These are phyloP conservation scores for Tragelaphus oryx DNA, from an alignment of 2,797 vertebrate genomes.

Conservation along the genomic window DNA sequence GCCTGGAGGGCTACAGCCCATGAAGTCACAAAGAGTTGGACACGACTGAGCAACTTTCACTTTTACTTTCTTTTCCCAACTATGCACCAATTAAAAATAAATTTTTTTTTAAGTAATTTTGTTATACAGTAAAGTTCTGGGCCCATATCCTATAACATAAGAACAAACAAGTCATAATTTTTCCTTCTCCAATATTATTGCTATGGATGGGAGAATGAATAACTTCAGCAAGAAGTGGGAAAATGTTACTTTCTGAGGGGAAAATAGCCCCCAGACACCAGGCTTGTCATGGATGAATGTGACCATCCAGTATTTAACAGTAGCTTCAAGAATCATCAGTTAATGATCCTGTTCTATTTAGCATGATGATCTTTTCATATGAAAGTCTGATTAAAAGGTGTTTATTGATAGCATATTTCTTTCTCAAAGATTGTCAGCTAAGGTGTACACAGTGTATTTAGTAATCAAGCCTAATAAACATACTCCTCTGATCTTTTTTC, in stretches of 20 bases:
- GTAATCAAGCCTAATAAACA: not conserved
- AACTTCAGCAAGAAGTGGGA: not conserved
- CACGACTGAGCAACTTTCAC: not conserved
- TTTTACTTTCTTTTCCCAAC: not conserved
- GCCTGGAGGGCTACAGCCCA: not conserved
- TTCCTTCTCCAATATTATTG: conserved; percentile 10
- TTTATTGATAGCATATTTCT: not conserved
- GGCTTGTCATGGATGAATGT: not conserved
- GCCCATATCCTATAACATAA: not conserved
- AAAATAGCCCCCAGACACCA: not conserved
- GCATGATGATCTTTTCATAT: not conserved
- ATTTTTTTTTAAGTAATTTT: not conserved
- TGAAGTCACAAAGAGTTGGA: not conserved
- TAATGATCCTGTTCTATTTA: not conserved
- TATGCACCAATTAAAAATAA: not conserved
- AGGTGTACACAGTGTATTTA: not conserved
- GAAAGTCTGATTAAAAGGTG: not conserved
- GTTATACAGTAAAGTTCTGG: not conserved
- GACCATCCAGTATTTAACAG: not conserved
- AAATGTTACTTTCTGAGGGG: not conserved
- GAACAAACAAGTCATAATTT: not conserved
- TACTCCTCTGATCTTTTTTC: not conserved
- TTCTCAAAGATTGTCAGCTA: not conserved
- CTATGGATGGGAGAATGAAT: not conserved
- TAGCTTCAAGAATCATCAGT: not conserved